Base-by-base conservation (phyloP, 1,140 invertebrate genomes). In the Eriocheir sinensis region DNA sequence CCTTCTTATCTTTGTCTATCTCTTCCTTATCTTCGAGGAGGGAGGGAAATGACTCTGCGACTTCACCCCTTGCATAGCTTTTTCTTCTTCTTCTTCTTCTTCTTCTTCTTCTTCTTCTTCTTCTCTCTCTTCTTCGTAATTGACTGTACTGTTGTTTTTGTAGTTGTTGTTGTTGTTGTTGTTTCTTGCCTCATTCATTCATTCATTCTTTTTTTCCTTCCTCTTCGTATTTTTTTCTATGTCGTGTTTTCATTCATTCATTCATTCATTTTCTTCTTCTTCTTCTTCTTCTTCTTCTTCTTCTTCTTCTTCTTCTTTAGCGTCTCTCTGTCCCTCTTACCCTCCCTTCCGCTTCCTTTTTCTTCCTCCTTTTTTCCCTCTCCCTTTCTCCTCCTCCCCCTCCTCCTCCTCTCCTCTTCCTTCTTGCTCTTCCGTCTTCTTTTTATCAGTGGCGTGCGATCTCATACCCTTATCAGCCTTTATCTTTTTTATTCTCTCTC, bases 1-100 rank as follows among this genome's bases (percentile, higher is more conserved):
- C 40, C 85, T 15, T 38, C 38, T 86, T 86, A 40, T 41, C 83
- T 27, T 86, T 72, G 83, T 72, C 60, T 86, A 38, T 86, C 83
- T 83, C 80, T 36, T 27, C 30, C 3, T 88, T 38, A 38, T 41
- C 83, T 15, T 9, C 21, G n/a, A 72, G 4, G 60, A 72, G 60
- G 60, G 60, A 72, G 60, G 60, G 27, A 72, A 72, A 72, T 27
- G 27, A n/a, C 80, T 86, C 83, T 0, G 21, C 17, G 36, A 38
- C 15, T 86, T 86, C 34, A 40, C 32, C 36, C n/a, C 4, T 9
- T 88, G 36, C 21, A 30, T 30, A 8, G 27, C 12, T 40, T 72
- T 72, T 21, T 72, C 60, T n/a, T n/a, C 60, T 4, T 72, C 60
- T n/a, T n/a, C 60, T n/a, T 72, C 60, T 21, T 72, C 27, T n/a